These are phyloP conservation scores for Paraescarpia echinospica DNA, from an alignment of 1,140 invertebrate genomes.

Conservation along the genomic window DNA sequence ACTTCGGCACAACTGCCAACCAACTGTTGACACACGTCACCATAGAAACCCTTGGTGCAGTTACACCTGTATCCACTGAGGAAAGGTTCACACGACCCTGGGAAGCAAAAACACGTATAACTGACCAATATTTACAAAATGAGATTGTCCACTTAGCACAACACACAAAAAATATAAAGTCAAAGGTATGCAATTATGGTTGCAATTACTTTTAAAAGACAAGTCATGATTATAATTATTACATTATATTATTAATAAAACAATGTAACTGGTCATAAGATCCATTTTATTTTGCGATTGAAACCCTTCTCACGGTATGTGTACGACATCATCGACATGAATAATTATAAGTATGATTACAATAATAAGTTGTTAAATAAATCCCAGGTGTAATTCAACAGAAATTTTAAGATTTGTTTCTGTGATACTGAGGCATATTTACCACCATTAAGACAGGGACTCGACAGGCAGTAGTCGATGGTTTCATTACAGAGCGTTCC, in stretches of 20 bases:
- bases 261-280: constrained; percentile 24
- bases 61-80: constrained; percentile 63
- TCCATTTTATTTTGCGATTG: no score
- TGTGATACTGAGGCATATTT: neutral
- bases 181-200: no score
- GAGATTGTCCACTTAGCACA: no score
- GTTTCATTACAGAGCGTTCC: neutral
- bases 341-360: no score
- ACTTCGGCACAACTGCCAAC: constrained; percentile 14
- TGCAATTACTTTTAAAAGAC: neutral
- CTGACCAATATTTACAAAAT: neutral
- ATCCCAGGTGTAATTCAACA: constrained; percentile 30
- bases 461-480: constrained; percentile 6
- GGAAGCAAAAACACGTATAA: neutral
- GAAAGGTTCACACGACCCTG: constrained; percentile 60
- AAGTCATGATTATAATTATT: neutral
- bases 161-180: no score
- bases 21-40: constrained; percentile 72
- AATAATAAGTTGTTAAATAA: no score
- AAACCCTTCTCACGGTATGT: no score
- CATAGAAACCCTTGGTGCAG: constrained; percentile 83
- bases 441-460: constrained; percentile 31
- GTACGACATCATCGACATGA: no score
- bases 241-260: constrained; percentile 33
- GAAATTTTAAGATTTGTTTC: constrained; percentile 24